Evolutionary conservation across 2,113 vertebrate genomes (phyloP).

Genomic region (Pogonocichla stellata): DNA sequence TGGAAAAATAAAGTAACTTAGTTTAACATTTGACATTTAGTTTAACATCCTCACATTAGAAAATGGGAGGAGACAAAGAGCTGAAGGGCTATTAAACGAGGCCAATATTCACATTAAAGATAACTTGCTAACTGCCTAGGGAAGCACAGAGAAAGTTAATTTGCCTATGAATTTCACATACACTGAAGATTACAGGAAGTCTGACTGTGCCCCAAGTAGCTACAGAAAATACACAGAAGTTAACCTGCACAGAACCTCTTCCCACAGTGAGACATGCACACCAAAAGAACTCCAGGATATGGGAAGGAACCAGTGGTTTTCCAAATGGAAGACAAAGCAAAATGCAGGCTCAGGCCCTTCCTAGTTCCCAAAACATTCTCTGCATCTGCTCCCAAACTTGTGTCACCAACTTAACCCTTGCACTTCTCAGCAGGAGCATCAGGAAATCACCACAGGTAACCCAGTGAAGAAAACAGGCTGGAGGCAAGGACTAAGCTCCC

Average conservation of each 20-base stretch:
- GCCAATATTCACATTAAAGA: not conserved
- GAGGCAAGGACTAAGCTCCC: not conserved
- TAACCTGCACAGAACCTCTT: not conserved
- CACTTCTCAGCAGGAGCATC: not conserved
- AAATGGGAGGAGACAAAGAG: not conserved
- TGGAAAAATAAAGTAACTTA: not conserved
- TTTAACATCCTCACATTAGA: too few species aligned
- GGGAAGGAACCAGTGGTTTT: not conserved
- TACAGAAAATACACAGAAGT: not conserved
- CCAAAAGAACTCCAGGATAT: not conserved
- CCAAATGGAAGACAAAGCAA: not conserved
- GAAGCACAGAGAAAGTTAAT: not conserved
- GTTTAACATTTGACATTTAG: too few species aligned
- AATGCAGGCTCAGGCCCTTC: not conserved
- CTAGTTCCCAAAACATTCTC: not conserved
- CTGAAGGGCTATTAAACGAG: not conserved
- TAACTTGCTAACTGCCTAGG: not conserved
- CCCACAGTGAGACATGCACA: not conserved
- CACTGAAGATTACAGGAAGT: not conserved
- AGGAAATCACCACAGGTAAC: not conserved
- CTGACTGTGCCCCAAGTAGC: not conserved
- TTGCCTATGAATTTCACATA: accelerated
- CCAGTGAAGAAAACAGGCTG: not conserved
- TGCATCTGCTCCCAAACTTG: not conserved
- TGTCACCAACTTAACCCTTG: not conserved